Evolutionary conservation across 2,797 vertebrate species (phyloP).

Genomic region (Nannoperca obscura): DNA sequence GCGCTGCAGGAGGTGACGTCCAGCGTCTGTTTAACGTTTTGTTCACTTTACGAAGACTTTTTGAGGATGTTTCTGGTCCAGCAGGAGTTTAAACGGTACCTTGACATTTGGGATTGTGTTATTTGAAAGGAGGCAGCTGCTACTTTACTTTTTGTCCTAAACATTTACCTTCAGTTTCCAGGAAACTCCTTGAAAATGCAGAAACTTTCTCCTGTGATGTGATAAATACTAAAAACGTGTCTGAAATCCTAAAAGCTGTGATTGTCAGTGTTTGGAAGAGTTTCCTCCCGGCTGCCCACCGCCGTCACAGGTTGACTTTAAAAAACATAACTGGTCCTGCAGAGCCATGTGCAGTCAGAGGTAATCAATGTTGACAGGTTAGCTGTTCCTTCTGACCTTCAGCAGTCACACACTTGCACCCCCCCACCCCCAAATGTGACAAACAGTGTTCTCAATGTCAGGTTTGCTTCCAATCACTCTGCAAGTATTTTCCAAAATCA

Average conservation of each 20-base stretch:
- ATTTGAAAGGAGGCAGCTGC: slow-evolving; percentile 8
- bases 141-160: background rate
- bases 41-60: background rate
- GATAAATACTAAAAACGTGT: background rate
- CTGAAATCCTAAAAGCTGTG: background rate
- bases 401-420: background rate
- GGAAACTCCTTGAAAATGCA: slow-evolving; percentile 10
- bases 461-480: background rate
- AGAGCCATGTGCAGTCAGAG: background rate
- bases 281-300: background rate
- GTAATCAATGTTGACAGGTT: slow-evolving; percentile 2
- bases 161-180: background rate
- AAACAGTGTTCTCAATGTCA: background rate
- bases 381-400: slow-evolving; percentile 20
- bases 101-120: background rate
- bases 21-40: background rate
- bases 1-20: background rate
- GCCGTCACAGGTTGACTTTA: background rate
- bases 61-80: background rate
- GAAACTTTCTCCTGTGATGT: slow-evolving; percentile 20
- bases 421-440: background rate
- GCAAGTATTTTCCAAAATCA: background rate
- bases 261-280: background rate
- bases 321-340: background rate
- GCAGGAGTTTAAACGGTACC: slow-evolving; percentile 5